These are phyloP conservation scores for Muscicapa striata DNA, from an alignment of 2,797 vertebrate genomes.

Conservation along the genomic window DNA sequence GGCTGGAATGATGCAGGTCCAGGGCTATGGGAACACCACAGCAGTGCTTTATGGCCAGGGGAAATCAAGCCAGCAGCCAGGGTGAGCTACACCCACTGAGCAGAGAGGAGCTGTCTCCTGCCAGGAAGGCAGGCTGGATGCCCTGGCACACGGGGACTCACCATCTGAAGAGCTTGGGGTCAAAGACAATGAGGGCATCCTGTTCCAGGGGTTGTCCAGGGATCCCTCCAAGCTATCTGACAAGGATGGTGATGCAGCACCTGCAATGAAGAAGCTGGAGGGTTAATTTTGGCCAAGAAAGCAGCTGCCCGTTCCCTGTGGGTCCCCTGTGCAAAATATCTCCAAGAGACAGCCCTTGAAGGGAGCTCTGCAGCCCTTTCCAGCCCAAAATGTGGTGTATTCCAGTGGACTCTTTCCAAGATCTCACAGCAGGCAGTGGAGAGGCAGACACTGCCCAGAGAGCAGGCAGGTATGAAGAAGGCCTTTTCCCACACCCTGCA, in stretches of 20 bases:
- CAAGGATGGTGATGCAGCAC: not conserved
- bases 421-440: not conserved
- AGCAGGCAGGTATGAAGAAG: not conserved
- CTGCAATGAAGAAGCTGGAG: not conserved
- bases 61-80: not conserved
- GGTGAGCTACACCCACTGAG: not conserved
- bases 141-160: not conserved
- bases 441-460: not conserved
- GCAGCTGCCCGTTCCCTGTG: not conserved
- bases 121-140: not conserved
- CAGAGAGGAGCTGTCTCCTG: not conserved
- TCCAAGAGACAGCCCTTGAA: not conserved
- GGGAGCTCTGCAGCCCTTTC: not conserved
- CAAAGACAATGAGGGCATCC: not conserved
- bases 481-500: not conserved
- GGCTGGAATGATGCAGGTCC: not conserved
- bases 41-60: not conserved
- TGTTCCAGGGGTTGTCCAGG: constrained; percentile 51
- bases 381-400: not conserved
- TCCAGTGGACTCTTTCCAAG: not conserved
- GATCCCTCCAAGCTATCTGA: not conserved
- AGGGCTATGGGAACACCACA: not conserved
- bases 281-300: not conserved
- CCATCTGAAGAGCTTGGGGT: constrained; percentile 27
- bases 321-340: not conserved